Evolutionary conservation across 2,797 vertebrate genomes (phyloP), one percentile per base, ranked within the genome.

Genomic region (Tragopan temminckii): DNA sequence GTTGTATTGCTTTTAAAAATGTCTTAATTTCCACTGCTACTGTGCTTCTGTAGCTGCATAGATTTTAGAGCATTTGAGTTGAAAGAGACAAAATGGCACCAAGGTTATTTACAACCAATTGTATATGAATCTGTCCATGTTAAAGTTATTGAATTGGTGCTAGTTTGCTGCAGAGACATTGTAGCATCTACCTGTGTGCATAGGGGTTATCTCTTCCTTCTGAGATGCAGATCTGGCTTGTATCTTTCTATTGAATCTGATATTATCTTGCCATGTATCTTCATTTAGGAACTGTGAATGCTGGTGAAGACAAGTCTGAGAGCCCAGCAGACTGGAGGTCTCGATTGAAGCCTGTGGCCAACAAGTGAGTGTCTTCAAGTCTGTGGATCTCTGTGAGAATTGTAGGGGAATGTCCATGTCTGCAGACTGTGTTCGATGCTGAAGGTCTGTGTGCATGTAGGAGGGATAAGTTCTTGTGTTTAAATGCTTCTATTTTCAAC

Each of bases 321-420:
- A 93, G 95, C 38, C 99, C 99, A 2, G 96, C 97, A 13, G 98
- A 98, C 5, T 98, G 97, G 98, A 98, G 98, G 85, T 94, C 98
- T 52, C 97, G 68, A 36, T 59, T 98, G 88, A 98, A 97, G 87
- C 98, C 98, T 1, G 95, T 98, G 86, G n/a, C 59, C 5, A 90
- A 13, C 74, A 97, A 97, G 98, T 98, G 91, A 95, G 97, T 96
- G 27, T 67, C 29, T 36, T 89, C 57, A 25, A 79, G 46, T 40
- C 18, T 14, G 15, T 48, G n/a, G 62, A 5, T 80, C 38, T 76
- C 31, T 11, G 2, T 33, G 36, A 13, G 24, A 81, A 57, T 16
- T 14, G 53, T 31, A 43, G 7, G 23, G 31, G 64, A 17, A 23
- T 76, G 59, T 48, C 68, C 1, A 0, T 62, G 43, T 69, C 38